phyloP scores from a whole-genome alignment of 2,888 invertebrate genomes.

The Galeopsomyia nigrocyanea region DNA sequence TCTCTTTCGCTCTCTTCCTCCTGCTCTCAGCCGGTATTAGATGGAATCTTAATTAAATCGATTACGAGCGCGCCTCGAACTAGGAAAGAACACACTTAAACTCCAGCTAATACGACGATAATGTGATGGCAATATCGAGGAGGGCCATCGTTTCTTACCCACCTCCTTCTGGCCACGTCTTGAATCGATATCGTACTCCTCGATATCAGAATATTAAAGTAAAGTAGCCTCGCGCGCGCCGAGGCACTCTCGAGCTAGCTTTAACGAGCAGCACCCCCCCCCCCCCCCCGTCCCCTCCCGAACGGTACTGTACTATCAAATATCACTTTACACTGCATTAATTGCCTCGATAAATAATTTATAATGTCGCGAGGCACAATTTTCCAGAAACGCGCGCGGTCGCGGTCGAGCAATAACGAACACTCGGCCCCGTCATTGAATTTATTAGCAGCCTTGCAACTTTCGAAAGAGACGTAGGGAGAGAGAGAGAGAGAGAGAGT shows the following conservation, averaged over 20 bases:
- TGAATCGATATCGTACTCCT: not conserved
- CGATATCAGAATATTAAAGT: conserved; percentile 40
- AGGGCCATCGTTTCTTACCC: not conserved
- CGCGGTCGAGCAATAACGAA: conserved; percentile 22
- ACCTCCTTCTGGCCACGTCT: too few species aligned
- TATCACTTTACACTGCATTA: conserved; percentile 30
- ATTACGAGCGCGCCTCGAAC: conserved; percentile 45
- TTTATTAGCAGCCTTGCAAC: conserved; percentile 3
- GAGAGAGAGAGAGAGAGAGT: not conserved
- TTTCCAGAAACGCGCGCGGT: conserved; percentile 13
- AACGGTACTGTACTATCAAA: conserved; percentile 5
- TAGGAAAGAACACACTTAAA: conserved; percentile 44
- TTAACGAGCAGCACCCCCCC: conserved; percentile 8
- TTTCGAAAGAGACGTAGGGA: conserved; percentile 4
- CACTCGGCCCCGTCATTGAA: conserved; percentile 21
- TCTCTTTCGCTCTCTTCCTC: conserved; percentile 9
- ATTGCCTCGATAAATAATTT: conserved; percentile 43
- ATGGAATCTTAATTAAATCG: conserved; percentile 53
- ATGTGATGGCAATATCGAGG: conserved; percentile 45
- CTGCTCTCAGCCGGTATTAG: conserved; percentile 2
- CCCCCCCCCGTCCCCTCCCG: too few species aligned
- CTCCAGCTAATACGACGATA: conserved; percentile 37
- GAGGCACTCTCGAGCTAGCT: conserved; percentile 1
- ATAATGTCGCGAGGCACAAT: conserved; percentile 30
- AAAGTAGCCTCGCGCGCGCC: conserved; percentile 6